These are phyloP conservation scores for Anoplophora glabripennis DNA, from an alignment of 1,140 invertebrate genomes.

Conservation along the genomic window DNA sequence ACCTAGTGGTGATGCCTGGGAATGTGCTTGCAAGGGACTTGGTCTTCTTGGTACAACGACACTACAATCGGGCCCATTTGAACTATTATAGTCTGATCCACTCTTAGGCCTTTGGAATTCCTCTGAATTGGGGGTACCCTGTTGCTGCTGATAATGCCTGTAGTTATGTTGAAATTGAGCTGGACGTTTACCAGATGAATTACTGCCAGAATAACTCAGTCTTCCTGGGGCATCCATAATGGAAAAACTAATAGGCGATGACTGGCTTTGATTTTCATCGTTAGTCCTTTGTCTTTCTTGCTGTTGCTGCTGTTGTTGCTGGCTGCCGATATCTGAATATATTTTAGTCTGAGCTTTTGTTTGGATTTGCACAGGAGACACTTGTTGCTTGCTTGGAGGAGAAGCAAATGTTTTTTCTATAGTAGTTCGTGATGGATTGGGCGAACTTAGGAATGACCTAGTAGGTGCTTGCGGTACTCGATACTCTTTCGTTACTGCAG, in stretches of 20 bases:
- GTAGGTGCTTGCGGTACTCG: slow-evolving; percentile 53
- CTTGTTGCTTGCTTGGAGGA: slow-evolving; percentile 54
- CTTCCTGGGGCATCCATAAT: slow-evolving; percentile 65
- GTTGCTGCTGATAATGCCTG: slow-evolving; percentile 50
- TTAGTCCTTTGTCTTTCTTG: neutral
- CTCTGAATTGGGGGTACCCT: slow-evolving; percentile 57
- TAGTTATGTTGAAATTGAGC: slow-evolving; percentile 41
- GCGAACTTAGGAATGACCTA: slow-evolving; percentile 40
- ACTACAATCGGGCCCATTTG: slow-evolving; percentile 58
- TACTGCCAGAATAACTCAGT: slow-evolving; percentile 58
- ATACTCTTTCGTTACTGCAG: slow-evolving; percentile 58
- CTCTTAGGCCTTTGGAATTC: slow-evolving; percentile 68
- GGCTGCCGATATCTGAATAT: slow-evolving; percentile 59
- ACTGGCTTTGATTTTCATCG: slow-evolving; percentile 58
- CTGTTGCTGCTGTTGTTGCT: slow-evolving; percentile 53
- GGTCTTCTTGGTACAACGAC: slow-evolving; percentile 62
- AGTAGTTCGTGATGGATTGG: slow-evolving; percentile 29
- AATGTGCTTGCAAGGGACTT: slow-evolving; percentile 62
- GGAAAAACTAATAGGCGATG: slow-evolving; percentile 72
- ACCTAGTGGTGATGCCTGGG: slow-evolving; percentile 52
- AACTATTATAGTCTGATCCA: slow-evolving; percentile 49
- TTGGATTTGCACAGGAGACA: slow-evolving; percentile 55
- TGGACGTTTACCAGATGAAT: slow-evolving; percentile 46
- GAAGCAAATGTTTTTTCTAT: slow-evolving; percentile 47
- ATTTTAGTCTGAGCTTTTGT: slow-evolving; percentile 69